phyloP scores from a whole-genome alignment of 2,113 vertebrate species.

The Ploceus nigricollis region DNA sequence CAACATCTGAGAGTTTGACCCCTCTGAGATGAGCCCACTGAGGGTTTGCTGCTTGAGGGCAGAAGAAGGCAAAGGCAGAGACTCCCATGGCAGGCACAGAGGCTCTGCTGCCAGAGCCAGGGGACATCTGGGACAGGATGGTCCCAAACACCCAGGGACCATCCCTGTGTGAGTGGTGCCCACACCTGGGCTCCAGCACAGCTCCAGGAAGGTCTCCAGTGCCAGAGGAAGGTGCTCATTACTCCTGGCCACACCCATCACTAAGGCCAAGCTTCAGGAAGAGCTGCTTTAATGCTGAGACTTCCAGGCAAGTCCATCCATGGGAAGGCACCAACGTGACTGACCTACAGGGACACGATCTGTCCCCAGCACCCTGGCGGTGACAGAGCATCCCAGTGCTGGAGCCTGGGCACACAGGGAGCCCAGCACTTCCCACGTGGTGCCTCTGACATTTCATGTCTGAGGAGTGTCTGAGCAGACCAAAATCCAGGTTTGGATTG shows the following conservation, averaged over 20 bases:
- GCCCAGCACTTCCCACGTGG: accelerated
- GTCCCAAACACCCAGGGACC: background rate
- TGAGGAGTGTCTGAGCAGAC: accelerated
- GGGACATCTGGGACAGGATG: background rate
- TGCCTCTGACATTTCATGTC: background rate
- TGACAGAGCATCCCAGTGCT: background rate
- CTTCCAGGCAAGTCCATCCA: background rate
- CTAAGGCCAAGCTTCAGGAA: background rate
- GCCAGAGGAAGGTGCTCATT: accelerated
- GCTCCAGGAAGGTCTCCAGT: accelerated
- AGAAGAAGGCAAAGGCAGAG: background rate
- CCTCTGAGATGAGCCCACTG: background rate
- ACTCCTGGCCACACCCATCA: accelerated
- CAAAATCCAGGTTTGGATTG: background rate
- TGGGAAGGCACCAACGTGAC: background rate
- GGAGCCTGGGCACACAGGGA: background rate
- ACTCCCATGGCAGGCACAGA: accelerated
- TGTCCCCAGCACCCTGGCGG: accelerated
- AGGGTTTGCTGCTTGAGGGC: background rate
- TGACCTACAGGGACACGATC: background rate
- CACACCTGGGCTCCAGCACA: background rate
- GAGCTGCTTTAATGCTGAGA: background rate
- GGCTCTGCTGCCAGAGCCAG: background rate
- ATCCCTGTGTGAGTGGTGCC: background rate
- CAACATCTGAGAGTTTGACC: background rate